A percentile compares a stretch with the other conserved stretches of the same genome.
Evolutionary conservation across 2,113 vertebrate species (phyloP).

Genomic region (Oostethus manadensis): DNA sequence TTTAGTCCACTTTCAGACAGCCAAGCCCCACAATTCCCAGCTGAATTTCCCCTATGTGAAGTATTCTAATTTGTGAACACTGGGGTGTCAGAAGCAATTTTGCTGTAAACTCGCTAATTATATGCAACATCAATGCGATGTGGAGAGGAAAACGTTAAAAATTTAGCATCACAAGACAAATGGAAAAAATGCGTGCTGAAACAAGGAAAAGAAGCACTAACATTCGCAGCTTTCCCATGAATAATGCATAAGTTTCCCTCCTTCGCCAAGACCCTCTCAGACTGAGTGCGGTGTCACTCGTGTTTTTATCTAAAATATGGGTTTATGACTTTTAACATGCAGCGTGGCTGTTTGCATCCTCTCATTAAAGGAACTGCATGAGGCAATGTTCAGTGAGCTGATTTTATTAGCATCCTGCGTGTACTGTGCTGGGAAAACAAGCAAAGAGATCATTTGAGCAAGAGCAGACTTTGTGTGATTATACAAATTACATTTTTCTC

Average conservation of each 20-base stretch:
- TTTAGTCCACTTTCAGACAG: constrained; percentile 84
- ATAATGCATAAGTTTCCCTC: constrained; percentile 86
- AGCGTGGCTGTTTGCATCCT: constrained; percentile 33
- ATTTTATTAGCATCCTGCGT: constrained; percentile 45
- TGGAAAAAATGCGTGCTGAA: constrained; percentile 86
- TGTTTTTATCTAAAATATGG: constrained; percentile 34
- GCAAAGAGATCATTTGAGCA: background rate
- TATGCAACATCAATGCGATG: constrained; percentile 92
- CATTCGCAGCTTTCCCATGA: constrained; percentile 87
- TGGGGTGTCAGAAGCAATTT: constrained; percentile 94
- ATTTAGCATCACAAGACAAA: constrained; percentile 94
- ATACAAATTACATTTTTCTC: constrained; percentile 7
- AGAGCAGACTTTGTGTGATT: constrained; percentile 9
- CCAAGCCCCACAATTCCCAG: constrained; percentile 79
- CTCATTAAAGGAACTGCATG: constrained; percentile 37
- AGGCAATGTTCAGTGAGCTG: constrained; percentile 37
- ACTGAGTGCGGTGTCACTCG: constrained; percentile 42
- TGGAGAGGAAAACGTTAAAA: constrained; percentile 87
- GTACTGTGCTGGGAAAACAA: constrained; percentile 35
- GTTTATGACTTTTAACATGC: constrained; percentile 43
- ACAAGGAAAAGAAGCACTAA: constrained; percentile 83
- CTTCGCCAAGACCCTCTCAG: constrained; percentile 37
- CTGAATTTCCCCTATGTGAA: constrained; percentile 86
- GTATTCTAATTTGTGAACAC: constrained; percentile 90
- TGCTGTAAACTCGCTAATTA: constrained; percentile 95